Percentiles rank a stretch among this genome's conserved stretches.
phyloP scores from a whole-genome alignment of 2,113 vertebrate genomes.

The Peromyscus maniculatus region DNA sequence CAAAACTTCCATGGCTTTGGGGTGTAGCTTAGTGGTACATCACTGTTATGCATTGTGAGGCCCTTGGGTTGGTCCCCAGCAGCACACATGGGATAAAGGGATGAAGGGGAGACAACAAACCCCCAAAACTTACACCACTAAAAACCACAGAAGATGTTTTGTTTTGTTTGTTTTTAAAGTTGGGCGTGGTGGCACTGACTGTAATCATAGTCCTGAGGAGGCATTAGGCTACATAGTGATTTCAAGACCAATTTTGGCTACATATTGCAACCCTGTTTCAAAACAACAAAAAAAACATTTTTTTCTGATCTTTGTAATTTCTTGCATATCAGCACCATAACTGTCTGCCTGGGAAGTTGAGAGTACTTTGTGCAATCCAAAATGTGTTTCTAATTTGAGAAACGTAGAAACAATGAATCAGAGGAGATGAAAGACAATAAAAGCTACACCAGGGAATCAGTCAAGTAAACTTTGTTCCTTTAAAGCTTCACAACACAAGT shows the following conservation, averaged over 20 bases:
- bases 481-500: background rate
- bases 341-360: background rate
- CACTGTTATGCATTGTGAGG: too few species aligned
- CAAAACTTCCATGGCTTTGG: too few species aligned
- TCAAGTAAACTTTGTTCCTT: background rate
- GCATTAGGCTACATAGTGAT: background rate
- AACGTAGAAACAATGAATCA: slow-evolving; percentile 15
- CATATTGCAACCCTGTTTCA: background rate
- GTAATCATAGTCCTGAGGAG: background rate
- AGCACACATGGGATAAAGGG: background rate
- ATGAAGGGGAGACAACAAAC: background rate
- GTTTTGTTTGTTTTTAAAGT: background rate
- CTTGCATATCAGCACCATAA: background rate
- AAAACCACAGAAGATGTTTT: background rate
- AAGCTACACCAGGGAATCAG: background rate
- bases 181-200: background rate
- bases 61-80: background rate
- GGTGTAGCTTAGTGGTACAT: background rate
- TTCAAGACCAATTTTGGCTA: background rate
- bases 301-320: background rate
- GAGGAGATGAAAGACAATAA: background rate
- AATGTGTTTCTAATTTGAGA: slow-evolving; percentile 51
- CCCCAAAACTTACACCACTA: background rate
- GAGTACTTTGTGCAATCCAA: slow-evolving; percentile 25
- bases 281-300: background rate